Evolutionary conservation across 2,888 invertebrate genomes (phyloP).

Genomic region (Tryphoninae sp.): DNA sequence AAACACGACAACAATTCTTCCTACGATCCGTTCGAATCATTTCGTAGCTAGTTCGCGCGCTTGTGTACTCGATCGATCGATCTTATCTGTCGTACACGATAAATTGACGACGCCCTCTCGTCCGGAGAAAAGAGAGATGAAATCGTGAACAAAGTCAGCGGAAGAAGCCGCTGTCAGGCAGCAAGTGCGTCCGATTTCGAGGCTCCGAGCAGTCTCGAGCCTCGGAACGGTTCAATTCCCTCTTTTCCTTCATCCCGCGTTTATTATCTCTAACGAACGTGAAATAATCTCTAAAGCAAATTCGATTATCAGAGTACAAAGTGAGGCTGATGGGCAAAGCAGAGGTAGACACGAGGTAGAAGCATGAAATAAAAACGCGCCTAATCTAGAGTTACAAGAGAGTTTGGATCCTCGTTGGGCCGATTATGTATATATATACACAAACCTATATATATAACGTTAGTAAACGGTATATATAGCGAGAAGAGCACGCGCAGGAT

Average conservation of each 20-base stretch:
- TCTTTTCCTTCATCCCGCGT: conserved; percentile 1
- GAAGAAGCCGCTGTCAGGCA: conserved; percentile 12
- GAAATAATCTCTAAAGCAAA: conserved; percentile 61
- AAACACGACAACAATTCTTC: conserved; percentile 25
- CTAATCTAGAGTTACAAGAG: conserved; percentile 59
- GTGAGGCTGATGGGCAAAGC: conserved; percentile 50
- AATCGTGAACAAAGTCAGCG: conserved; percentile 21
- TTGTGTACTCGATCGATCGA: conserved; percentile 62
- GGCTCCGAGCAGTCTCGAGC: conserved; percentile 5
- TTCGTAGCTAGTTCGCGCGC: conserved; percentile 62
- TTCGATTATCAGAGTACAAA: conserved; percentile 63
- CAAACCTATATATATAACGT: background rate
- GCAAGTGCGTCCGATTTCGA: conserved; percentile 44
- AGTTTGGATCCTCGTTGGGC: conserved; percentile 42
- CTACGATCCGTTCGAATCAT: conserved; percentile 40
- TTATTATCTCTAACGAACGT: conserved; percentile 42
- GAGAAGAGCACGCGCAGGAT: conserved; percentile 38
- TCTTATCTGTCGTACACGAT: conserved; percentile 57
- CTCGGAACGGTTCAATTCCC: conserved; percentile 25
- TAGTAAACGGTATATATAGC: conserved; percentile 3
- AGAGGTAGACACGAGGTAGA: conserved; percentile 14
- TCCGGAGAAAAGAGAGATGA: conserved; percentile 6
- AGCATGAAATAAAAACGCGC: conserved; percentile 54
- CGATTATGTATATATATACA: conserved; percentile 30
- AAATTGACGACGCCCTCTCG: conserved; percentile 54